Evolutionary conservation across 2,888 invertebrate species (phyloP), one percentile per base, ranked within the genome.

Genomic region (Chalcosyrphus nemorum): DNA sequence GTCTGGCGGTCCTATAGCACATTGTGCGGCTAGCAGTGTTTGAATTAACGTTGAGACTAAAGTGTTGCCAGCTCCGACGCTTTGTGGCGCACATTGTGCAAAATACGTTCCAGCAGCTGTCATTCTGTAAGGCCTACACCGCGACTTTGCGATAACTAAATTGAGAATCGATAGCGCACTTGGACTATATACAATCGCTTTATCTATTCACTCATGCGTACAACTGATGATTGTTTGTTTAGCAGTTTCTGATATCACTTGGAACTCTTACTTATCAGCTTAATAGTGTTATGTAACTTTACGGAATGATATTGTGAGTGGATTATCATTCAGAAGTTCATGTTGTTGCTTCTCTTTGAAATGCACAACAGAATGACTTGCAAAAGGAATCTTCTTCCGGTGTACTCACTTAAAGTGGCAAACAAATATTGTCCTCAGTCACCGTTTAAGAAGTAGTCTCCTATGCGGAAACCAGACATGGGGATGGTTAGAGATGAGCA

Each of bases 11-110:
- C 92, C 91, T 5, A 94, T 87, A 0, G 92, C 91, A 86, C 95
- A 95, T 86, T 94, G 94, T 0, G 94, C 93, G 0, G 92, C 89
- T 7, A 95, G 87, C 24, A 95, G 89, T 0, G 93, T 92, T 85
- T 94, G 94, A 24, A 95, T 87, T 0, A 94, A 89, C 1, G 93
- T 92, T 0, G 92, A 88, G 80, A 95, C 94, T 66, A 94, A 52
- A 89, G 87, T 92, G 17, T 88, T 89, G 2, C 88, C 86, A 1
- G 86, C 5, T 0, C 91, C 91, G 2, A 88, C 81, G 52, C 88
- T 89, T 2, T 86, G 84, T 5, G 84, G 80, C 1, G 86, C 68
- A 68, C 90, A 89, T 38, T 88, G 75, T 5, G 80, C 19, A 57
- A 78, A 15, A 15, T 19, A 43, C 5, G 4, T 2, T 29, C 19